A percentile compares a stretch with the other conserved stretches of the same genome.
phyloP scores from a whole-genome alignment of 2,888 invertebrate genomes.

The Rhimphoctona megacephalus region DNA sequence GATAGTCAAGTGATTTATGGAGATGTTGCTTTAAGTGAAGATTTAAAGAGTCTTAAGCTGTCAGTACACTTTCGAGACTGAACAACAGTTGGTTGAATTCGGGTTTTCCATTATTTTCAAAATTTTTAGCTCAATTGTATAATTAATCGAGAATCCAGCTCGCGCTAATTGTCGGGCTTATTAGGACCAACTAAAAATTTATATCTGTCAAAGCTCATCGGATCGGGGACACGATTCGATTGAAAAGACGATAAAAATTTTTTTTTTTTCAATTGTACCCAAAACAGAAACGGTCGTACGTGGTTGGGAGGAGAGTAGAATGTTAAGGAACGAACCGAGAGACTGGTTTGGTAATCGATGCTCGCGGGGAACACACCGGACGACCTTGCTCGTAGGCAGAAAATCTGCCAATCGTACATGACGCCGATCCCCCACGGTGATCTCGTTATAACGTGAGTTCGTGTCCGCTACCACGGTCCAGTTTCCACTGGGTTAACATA shows the following conservation, averaged over 20 bases:
- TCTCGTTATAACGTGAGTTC: constrained; percentile 50
- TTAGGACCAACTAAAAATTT: neutral
- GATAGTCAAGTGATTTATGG: neutral
- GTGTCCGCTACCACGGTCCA: constrained; percentile 68
- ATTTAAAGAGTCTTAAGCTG: neutral
- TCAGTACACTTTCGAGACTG: too few relatives aligned
- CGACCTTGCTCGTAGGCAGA: constrained; percentile 66
- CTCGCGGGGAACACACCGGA: constrained; percentile 62
- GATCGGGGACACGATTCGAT: constrained; percentile 20
- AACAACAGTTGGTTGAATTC: neutral
- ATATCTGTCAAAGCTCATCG: neutral
- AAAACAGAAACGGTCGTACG: constrained; percentile 43
- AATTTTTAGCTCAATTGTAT: neutral
- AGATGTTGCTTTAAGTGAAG: neutral
- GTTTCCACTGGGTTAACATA: constrained; percentile 79
- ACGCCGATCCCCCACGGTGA: constrained; percentile 59
- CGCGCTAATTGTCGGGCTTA: neutral
- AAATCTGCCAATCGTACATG: constrained; percentile 62
- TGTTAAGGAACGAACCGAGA: constrained; percentile 48
- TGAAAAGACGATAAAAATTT: neutral
- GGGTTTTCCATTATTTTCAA: neutral
- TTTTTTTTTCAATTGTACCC: constrained; percentile 10
- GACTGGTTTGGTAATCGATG: constrained; percentile 69
- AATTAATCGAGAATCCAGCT: neutral
- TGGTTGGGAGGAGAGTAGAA: constrained; percentile 53